Percentiles rank a stretch among this genome's conserved stretches.
Conservation (phyloP, 2,888 invertebrate species). For the Spodoptera picta region DNA sequence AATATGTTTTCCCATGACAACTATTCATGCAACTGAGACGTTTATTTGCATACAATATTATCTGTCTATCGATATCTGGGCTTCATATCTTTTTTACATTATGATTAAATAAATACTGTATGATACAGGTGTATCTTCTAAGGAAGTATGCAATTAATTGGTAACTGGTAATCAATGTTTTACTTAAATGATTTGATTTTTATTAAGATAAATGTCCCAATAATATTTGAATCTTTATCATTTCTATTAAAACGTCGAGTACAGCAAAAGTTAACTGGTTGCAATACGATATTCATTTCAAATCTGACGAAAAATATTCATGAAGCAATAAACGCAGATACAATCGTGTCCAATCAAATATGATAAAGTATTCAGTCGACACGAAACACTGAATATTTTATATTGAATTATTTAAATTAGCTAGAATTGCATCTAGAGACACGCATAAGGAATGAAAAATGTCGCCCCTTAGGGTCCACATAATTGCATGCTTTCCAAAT, state of each 20-base stretch:
- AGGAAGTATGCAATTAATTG: too few species aligned
- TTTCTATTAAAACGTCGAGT: slow-evolving; percentile 19
- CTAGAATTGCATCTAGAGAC: slow-evolving; percentile 60
- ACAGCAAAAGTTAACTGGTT: slow-evolving; percentile 1
- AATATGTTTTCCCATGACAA: slow-evolving; percentile 74
- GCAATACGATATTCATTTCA: slow-evolving; percentile 21
- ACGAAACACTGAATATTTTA: slow-evolving; percentile 58
- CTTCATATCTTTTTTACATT: slow-evolving; percentile 22
- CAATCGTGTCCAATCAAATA: slow-evolving; percentile 35
- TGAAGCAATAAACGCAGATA: slow-evolving; percentile 27
- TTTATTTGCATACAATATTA: slow-evolving; percentile 71
- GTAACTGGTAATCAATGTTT: too few species aligned
- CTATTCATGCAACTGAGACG: slow-evolving; percentile 65
- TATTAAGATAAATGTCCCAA: slow-evolving; percentile 5
- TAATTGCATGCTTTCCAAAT: slow-evolving; percentile 77
- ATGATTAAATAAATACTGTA: slow-evolving; percentile 1
- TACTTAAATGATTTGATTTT: slow-evolving; percentile 3
- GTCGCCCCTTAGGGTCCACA: slow-evolving; percentile 65
- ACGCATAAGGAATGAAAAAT: slow-evolving; percentile 68
- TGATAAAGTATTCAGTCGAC: slow-evolving; percentile 43
- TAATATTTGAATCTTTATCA: slow-evolving; percentile 18
- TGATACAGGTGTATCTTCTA: slow-evolving; percentile 11
- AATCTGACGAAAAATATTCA: slow-evolving; percentile 27
- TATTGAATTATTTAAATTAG: slow-evolving; percentile 50
- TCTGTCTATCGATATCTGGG: slow-evolving; percentile 40